phyloP scores from a whole-genome alignment of 2,797 vertebrate species.

The Phoebastria nigripes region DNA sequence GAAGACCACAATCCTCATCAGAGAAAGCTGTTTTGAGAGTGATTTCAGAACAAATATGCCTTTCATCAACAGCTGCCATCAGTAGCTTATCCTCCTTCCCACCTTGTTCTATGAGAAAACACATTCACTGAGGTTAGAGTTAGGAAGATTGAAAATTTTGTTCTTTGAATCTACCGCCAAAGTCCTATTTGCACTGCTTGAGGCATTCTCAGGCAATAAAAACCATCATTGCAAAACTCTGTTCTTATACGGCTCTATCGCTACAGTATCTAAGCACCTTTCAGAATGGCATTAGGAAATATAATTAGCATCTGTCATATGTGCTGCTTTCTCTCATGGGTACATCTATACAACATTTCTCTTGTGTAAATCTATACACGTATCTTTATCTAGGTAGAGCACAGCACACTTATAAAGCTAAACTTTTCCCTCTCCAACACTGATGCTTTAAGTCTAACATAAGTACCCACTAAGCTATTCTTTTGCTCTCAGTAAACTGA shows the following conservation, averaged over 20 bases:
- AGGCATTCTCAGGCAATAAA: constrained; percentile 52
- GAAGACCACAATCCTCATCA: background rate
- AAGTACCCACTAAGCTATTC: background rate
- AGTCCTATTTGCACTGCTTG: constrained; percentile 24
- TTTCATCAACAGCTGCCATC: constrained; percentile 8
- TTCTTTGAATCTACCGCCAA: background rate
- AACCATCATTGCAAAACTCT: background rate
- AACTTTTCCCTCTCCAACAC: background rate
- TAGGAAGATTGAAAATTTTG: background rate
- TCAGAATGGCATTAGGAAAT: constrained; percentile 27
- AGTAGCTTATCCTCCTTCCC: background rate
- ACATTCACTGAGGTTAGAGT: background rate
- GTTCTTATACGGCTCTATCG: background rate
- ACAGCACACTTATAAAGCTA: background rate
- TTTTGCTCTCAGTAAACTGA: background rate
- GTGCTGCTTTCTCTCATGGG: background rate
- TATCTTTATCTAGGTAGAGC: background rate
- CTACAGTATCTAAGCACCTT: background rate
- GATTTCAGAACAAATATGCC: background rate
- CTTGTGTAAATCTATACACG: background rate
- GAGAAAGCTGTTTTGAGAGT: background rate
- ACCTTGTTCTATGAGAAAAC: constrained; percentile 12
- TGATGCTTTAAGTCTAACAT: background rate
- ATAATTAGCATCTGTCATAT: background rate
- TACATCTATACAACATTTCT: background rate